Evolutionary conservation across 2,113 vertebrate genomes (phyloP), one percentile per base, ranked within the genome.

Genomic region (Columba livia): DNA sequence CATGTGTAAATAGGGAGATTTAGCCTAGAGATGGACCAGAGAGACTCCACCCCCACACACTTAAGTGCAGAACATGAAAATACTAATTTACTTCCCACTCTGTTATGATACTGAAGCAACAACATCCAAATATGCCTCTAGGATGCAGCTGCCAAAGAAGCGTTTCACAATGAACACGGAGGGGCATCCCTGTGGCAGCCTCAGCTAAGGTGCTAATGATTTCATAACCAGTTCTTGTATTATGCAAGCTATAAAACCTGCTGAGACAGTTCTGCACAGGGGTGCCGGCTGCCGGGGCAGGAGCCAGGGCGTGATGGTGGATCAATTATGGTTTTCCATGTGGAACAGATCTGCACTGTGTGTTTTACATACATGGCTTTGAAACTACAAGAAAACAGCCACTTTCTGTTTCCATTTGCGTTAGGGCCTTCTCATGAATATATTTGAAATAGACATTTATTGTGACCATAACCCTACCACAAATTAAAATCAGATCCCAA

Each of bases 401-500:
- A 88, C 84, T 97, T 97, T 95, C 90, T 74, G 57, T 96, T 97
- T 97, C 95, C 79, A 64, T 94, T 97, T 97, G 60, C 79, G 74
- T 96, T 90, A 94, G 62, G 74, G 38, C 40, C 75, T 96, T 96
- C 64, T 81, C 70, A 73, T 80, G 88, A 90, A 95, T 96, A 95
- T 96, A 97, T 94, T 95, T 93, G 88, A 96, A 96, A 97, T 92
- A 96, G 96, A 97, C 96, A 42, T 97, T 98, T 97, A 97, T 92
- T 97, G 91, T 97, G 96, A 94, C 97, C 83, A 84, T 97, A 98
- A 97, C 85, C 62, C 69, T 92, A 89, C 95, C 96, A 84, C 96
- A 98, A 98, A 98, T 98, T 97, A 97, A 98, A 97, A 96, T 98
- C 98, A 98, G 97, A 95, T 89, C 72, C 70, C 16, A 73, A 83